These are phyloP conservation scores for Astreopora myriophthalma DNA, from an alignment of 64 coral and sea anemone species.

Conservation along the genomic window DNA sequence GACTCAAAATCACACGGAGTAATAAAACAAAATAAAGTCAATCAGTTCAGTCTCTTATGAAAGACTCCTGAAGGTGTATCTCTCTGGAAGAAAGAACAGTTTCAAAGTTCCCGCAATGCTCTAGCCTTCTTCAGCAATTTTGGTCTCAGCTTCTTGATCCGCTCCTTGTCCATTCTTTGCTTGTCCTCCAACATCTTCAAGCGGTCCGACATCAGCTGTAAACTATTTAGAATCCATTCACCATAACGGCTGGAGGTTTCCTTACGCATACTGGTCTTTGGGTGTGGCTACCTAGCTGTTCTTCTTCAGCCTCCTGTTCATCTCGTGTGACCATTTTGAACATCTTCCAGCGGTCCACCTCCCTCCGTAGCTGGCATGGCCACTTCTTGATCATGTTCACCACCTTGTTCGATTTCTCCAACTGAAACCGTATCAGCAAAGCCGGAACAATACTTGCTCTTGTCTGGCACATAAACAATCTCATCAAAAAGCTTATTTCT, in stretches of 20 bases:
- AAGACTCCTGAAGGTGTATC: neutral
- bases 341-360: neutral
- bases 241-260: neutral
- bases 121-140: neutral
- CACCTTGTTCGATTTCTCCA: neutral
- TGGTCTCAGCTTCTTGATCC: conserved; percentile 1
- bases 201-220: neutral
- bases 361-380: conserved; percentile 11
- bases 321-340: neutral
- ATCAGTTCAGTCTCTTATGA: neutral
- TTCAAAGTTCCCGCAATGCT: neutral
- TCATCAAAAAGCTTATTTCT: neutral
- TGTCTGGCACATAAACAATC: neutral
- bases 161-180: neutral
- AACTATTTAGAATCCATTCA: conserved; percentile 7
- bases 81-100: neutral
- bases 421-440: neutral
- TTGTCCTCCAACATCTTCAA: too few relatives aligned
- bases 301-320: neutral
- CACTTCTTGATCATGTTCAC: conserved; percentile 1
- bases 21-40: neutral
- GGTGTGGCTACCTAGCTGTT: neutral
- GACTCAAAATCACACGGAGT: neutral
- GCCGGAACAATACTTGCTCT: neutral
- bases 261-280: neutral